Base-by-base conservation (phyloP, 2,113 vertebrate species). In the Aepyceros melampus region DNA sequence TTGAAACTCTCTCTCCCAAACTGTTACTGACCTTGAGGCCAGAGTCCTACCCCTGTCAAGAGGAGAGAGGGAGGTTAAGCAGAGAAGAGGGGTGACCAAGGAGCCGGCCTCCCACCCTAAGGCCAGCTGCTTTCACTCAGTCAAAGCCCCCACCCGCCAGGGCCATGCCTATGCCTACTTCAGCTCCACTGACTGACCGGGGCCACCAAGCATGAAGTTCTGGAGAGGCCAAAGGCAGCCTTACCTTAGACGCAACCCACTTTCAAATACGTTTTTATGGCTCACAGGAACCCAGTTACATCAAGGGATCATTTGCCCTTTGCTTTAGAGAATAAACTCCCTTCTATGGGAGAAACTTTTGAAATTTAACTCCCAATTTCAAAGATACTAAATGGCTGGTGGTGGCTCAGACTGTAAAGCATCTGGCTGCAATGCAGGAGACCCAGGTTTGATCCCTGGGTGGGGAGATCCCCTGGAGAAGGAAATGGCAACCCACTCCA, bases 251-350 rank as follows among this genome's bases (percentile, higher is more conserved):
- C 1, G 49, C 29, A 47, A 91, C 55, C 19, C 87, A 45, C 10
- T 82, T 81, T 36, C 64, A 93, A 71, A 92, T 19, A 56, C 0
- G 60, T 12, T 58, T 55, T 49, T 33, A 53, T 21, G 25, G 89
- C 16, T 92, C 79, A 84, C 31, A 27, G 19, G 21, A 67, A 82
- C 29, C 23, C 76, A 43, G 5, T 0, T 58, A 25, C 78, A 87
- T 14, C 14, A 19, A 21, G n/a, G 25, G 45, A 45, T n/a, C 71
- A 33, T 88, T 36, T 64, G 53, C 3, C 47, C 55, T 71, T 82
- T 40, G 40, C 74, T 87, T 92, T 86, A 43, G 79, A 97, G 89
- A 94, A 82, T 82, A 74, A 86, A 92, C 29, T 81, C 76, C 31
- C 45, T 4, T 74, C n/a, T 16, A 19, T 15, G 6, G 16, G 53